Evolutionary conservation across 30 jellyfish, hydroid and myxozoan species (phyloP).

Genomic region (Calvadosia cruxmelitensis): DNA sequence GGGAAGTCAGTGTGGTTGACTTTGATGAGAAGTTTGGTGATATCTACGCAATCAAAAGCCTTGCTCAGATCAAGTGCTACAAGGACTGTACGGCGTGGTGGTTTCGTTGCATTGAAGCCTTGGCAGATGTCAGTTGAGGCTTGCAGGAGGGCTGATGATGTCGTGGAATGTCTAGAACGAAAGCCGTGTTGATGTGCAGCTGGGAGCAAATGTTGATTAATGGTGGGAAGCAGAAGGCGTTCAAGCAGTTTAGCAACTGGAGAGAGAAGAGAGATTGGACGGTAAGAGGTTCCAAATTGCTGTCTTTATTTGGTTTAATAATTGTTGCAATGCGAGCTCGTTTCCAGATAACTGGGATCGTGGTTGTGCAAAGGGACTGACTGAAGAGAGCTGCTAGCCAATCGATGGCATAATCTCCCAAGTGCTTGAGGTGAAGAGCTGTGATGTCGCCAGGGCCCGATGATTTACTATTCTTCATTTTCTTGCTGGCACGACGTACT

Average conservation of each 20-base stretch:
- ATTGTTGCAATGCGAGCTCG: neutral
- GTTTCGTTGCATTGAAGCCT: neutral
- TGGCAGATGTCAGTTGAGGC: neutral
- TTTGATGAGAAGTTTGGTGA: neutral
- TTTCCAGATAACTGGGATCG: neutral
- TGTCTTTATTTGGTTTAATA: neutral
- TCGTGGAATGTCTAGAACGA: neutral
- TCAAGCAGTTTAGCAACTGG: neutral
- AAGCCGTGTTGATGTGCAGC: neutral
- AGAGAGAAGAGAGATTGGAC: neutral
- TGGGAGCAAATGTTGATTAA: neutral
- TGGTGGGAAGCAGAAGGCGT: neutral
- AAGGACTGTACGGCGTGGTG: neutral
- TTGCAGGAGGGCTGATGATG: neutral
- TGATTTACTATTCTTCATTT: neutral
- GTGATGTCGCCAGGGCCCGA: neutral
- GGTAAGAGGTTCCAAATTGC: neutral
- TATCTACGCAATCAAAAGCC: neutral
- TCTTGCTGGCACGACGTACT: neutral
- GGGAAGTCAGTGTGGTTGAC: neutral
- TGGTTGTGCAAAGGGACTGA: neutral
- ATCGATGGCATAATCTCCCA: neutral
- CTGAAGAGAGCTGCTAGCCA: neutral
- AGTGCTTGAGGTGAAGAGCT: neutral
- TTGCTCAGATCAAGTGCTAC: neutral